Percentiles rank a stretch among this genome's conserved stretches.
Conservation (phyloP, 2,888 invertebrate genomes). For the Odontocerum albicorne region DNA sequence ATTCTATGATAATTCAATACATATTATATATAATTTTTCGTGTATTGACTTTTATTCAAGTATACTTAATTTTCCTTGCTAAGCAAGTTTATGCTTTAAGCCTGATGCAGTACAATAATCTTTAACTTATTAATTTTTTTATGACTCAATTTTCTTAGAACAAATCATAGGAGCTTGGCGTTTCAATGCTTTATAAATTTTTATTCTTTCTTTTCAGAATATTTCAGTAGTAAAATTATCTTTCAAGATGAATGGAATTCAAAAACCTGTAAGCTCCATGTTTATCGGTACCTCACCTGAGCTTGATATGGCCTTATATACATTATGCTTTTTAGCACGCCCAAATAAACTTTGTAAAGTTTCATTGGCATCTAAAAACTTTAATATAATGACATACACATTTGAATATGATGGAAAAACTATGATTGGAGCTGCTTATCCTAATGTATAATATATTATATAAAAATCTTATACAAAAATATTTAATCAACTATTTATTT, state of each 20-base stretch:
- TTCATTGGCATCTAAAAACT: slow-evolving; percentile 68
- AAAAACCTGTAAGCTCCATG: slow-evolving; percentile 76
- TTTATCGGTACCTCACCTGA: slow-evolving; percentile 89
- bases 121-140: no score
- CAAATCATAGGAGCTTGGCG: no score
- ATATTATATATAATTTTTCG: slow-evolving; percentile 3
- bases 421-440: slow-evolving; percentile 79
- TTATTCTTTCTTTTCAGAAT: slow-evolving; percentile 62
- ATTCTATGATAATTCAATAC: no score
- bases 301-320: slow-evolving; percentile 86
- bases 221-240: slow-evolving; percentile 73
- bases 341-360: slow-evolving; percentile 74
- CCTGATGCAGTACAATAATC: no score
- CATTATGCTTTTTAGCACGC: slow-evolving; percentile 79
- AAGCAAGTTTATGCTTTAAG: no score
- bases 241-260: slow-evolving; percentile 67
- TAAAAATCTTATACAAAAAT: no score
- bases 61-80: no score
- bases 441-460: slow-evolving; percentile 62
- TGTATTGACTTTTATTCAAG: no score
- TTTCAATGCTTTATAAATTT: not conserved
- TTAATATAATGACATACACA: slow-evolving; percentile 73
- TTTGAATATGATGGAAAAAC: slow-evolving; percentile 75
- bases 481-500: no score
- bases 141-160: no score